These are phyloP conservation scores for Mongoloraphidia duomilia DNA, from an alignment of 2,888 invertebrate genomes.

Conservation along the genomic window DNA sequence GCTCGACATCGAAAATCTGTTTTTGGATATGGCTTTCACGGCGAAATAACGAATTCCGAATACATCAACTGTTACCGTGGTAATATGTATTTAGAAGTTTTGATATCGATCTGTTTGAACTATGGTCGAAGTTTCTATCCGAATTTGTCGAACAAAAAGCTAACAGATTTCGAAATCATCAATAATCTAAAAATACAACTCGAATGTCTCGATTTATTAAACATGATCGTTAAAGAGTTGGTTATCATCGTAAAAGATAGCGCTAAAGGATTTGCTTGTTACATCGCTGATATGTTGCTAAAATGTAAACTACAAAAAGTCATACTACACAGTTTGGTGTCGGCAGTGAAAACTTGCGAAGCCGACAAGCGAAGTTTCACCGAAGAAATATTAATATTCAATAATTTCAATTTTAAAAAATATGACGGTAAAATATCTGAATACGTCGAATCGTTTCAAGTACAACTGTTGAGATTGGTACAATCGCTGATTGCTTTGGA, in stretches of 20 bases:
- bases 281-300: constrained; percentile 55
- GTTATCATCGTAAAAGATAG: constrained; percentile 60
- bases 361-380: constrained; percentile 44
- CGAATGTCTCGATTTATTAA: constrained; percentile 58
- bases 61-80: constrained; percentile 55
- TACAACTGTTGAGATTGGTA: constrained; percentile 49
- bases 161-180: constrained; percentile 51
- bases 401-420: constrained; percentile 44
- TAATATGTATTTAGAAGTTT: constrained; percentile 67
- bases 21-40: constrained; percentile 50
- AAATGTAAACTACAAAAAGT: constrained; percentile 76
- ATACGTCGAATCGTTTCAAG: constrained; percentile 54
- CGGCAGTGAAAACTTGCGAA: constrained; percentile 52
- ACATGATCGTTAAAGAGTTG: constrained; percentile 55
- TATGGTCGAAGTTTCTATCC: constrained; percentile 69
- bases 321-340: constrained; percentile 63
- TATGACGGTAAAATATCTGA: constrained; percentile 41
- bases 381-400: constrained; percentile 59
- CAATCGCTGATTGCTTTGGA: constrained; percentile 61
- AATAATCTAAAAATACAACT: constrained; percentile 68
- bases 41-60: constrained; percentile 44
- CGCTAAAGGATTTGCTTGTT: constrained; percentile 61
- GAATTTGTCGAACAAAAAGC: constrained; percentile 48
- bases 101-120: constrained; percentile 61
- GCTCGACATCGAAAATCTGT: constrained; percentile 68